Conservation (phyloP, 2,888 invertebrate genomes). For the Phymatocera aterrima region DNA sequence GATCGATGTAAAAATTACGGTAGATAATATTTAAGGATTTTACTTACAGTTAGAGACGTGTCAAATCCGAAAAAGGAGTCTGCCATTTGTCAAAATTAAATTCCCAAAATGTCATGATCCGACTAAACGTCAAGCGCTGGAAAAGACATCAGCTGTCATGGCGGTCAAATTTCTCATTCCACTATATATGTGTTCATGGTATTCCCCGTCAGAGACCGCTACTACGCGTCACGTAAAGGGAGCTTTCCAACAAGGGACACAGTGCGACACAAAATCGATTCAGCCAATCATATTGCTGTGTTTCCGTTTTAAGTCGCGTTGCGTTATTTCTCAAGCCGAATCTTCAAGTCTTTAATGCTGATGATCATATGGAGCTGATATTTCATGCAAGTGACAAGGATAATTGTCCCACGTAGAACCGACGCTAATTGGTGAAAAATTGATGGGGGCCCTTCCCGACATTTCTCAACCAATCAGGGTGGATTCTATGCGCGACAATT, state of each 20-base stretch:
- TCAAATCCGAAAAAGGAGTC: slow-evolving; percentile 92
- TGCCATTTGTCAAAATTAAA: slow-evolving; percentile 81
- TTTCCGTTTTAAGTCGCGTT: too few relatives aligned
- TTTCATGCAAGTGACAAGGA: not conserved
- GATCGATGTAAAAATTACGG: not conserved
- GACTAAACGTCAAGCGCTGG: slow-evolving; percentile 72
- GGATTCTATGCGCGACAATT: too few relatives aligned
- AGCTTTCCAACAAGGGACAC: too few relatives aligned
- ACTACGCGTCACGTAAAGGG: not conserved
- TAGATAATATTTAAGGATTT: slow-evolving; percentile 18
- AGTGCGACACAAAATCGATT: too few relatives aligned
- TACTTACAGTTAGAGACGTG: slow-evolving; percentile 86
- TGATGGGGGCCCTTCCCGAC: too few relatives aligned
- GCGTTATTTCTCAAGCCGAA: slow-evolving; percentile 7
- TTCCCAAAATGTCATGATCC: slow-evolving; percentile 73
- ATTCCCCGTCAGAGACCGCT: slow-evolving; percentile 34
- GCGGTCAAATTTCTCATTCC: slow-evolving; percentile 53
- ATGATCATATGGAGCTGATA: not conserved
- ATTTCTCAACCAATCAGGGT: too few relatives aligned
- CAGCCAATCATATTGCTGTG: too few relatives aligned
- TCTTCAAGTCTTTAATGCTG: not conserved
- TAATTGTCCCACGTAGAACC: too few relatives aligned
- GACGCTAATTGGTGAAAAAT: too few relatives aligned
- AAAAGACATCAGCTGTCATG: slow-evolving; percentile 73
- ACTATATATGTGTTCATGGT: not conserved